Base-by-base conservation (phyloP, 2,888 invertebrate species). In the Platerodrilus igneus region DNA sequence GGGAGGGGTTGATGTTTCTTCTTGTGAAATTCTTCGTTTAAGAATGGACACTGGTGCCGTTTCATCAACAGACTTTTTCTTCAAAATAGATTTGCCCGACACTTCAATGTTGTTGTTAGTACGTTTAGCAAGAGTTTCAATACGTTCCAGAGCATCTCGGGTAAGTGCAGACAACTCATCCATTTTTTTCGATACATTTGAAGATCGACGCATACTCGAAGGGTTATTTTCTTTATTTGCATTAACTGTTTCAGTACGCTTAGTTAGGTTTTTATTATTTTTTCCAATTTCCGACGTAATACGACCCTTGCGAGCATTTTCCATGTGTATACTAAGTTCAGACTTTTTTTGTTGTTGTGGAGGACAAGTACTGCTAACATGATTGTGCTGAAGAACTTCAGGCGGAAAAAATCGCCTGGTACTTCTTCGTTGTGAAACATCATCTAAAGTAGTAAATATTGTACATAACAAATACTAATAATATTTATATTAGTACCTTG, bases 71-170 rank as follows among this genome's bases (percentile, higher is more conserved):
- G 75, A 73, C 62, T 82, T 83, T 53, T 81, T 77, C 65, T 84
- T 84, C 25, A 84, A 67, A 57, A 83, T 83, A 41, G 83, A 83
- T 40, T 59, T 6, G 5, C 11, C 22, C 15, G 14, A 22, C 17
- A 16, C n/a, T 31, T 19, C 30, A 15, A 19, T 10, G 28, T 30
- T 9, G 36, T 21, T 28, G 22, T 41, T 32, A 17, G 29, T 58
- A 47, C 73, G 75, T 68, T 67, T 74, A 3, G 61, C 51, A 60
- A 81, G 73, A 68, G 74, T 74, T 64, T 80, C 79, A 57, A 81
- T 79, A 59, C 78, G 76, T 63, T 79, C 79, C 69, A 81, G 73
- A 27, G 81, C 79, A 57, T 79, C 77, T 64, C 76, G 76, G 34
- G 81, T 80, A 55, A 79, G 70, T 19, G 77, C 78, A 47, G 78